These are phyloP conservation scores for Cerastis rubricosa DNA, from an alignment of 2,888 invertebrate genomes.

Conservation along the genomic window DNA sequence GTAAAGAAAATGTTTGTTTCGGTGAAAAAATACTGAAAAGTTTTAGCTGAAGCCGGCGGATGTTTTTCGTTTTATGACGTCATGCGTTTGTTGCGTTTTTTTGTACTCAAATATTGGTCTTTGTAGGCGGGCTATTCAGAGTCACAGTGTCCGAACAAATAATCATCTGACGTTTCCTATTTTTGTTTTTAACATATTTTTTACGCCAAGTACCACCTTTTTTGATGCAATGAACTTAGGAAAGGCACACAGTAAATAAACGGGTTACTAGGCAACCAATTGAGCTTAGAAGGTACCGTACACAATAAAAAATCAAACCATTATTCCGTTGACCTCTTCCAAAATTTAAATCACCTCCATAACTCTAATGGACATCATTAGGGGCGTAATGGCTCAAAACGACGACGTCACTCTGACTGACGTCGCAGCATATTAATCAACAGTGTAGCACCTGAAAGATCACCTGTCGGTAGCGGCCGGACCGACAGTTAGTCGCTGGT, in stretches of 20 bases:
- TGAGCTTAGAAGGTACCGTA: not conserved
- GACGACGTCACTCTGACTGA: slow-evolving; percentile 78
- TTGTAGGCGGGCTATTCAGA: not conserved
- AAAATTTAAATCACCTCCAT: slow-evolving; percentile 39
- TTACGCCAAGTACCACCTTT: not conserved
- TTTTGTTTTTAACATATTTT: not conserved
- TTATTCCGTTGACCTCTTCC: slow-evolving; percentile 3
- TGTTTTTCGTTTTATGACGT: slow-evolving; percentile 31
- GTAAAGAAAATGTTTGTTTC: slow-evolving; percentile 54
- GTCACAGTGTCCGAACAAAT: not conserved
- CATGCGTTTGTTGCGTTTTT: slow-evolving; percentile 27
- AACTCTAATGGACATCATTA: slow-evolving; percentile 55
- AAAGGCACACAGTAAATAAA: not conserved
- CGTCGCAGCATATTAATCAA: slow-evolving; percentile 80
- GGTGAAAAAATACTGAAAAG: slow-evolving; percentile 45
- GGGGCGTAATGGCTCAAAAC: slow-evolving; percentile 56
- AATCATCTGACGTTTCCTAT: not conserved
- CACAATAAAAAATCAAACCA: slow-evolving; percentile 1
- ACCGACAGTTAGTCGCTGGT: slow-evolving; percentile 82
- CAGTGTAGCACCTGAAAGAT: slow-evolving; percentile 84
- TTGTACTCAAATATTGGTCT: slow-evolving; percentile 37
- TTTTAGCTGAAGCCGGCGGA: slow-evolving; percentile 15
- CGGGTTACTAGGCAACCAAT: not conserved
- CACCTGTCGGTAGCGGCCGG: slow-evolving; percentile 78
- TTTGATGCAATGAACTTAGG: not conserved